Evolutionary conservation across 2,888 invertebrate species (phyloP).

Genomic region (Eueremaeus valkanovi): DNA sequence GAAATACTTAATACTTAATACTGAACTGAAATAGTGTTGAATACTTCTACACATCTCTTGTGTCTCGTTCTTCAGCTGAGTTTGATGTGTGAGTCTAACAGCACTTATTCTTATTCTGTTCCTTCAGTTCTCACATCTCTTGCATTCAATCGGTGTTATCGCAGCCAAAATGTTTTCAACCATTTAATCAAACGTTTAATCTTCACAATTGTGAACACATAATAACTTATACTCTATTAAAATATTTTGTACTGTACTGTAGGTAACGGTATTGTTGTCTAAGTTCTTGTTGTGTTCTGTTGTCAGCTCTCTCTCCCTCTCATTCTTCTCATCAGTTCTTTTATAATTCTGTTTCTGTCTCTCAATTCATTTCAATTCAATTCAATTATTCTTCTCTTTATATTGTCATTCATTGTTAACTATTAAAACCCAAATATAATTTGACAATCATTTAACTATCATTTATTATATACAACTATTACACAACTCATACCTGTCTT

Average conservation of each 20-base stretch:
- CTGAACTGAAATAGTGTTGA: not conserved
- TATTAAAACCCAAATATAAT: slow-evolving; percentile 18
- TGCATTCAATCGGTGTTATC: slow-evolving; percentile 28
- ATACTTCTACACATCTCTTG: not conserved
- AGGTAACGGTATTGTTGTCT: not conserved
- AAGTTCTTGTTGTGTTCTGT: not conserved
- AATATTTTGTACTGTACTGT: not conserved
- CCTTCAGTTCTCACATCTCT: no score
- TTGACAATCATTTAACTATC: not conserved
- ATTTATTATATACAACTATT: slow-evolving; percentile 16
- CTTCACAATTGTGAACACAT: slow-evolving; percentile 23
- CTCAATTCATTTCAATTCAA: not conserved
- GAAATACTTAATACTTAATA: slow-evolving; percentile 1
- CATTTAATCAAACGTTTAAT: slow-evolving; percentile 10
- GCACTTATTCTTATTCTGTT: not conserved
- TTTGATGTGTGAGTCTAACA: not conserved
- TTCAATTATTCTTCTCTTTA: slow-evolving; percentile 15
- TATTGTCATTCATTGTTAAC: slow-evolving; percentile 16
- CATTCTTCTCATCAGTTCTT: not conserved
- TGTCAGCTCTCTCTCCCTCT: not conserved
- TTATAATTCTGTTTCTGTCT: slow-evolving; percentile 1
- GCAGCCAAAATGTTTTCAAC: not conserved
- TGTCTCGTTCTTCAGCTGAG: not conserved
- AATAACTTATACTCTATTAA: not conserved
- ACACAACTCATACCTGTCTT: slow-evolving; percentile 3